phyloP scores from a whole-genome alignment of 1,140 invertebrate species.

The Ostrea edulis region DNA sequence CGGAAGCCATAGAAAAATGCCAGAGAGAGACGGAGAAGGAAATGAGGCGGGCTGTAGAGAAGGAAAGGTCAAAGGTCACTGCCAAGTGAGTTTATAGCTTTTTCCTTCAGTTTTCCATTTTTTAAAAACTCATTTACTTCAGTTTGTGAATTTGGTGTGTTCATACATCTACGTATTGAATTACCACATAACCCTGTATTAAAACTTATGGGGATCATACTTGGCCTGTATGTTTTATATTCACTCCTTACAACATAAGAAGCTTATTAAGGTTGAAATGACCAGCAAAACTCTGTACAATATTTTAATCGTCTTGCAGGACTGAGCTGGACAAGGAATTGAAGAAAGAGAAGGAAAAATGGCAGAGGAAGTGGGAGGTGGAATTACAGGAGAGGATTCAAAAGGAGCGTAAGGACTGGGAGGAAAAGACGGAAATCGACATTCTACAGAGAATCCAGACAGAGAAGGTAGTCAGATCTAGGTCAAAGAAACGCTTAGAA shows the following conservation, averaged over 20 bases:
- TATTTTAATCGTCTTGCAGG: neutral
- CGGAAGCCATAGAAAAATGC: neutral
- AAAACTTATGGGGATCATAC: too few relatives aligned
- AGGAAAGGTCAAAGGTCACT: slow-evolving; percentile 48
- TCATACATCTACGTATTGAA: too few relatives aligned
- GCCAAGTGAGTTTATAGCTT: neutral
- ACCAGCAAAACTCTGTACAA: neutral
- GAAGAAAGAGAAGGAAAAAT: slow-evolving; percentile 50
- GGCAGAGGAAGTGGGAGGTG: slow-evolving; percentile 45
- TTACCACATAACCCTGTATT: too few relatives aligned
- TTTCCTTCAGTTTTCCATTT: neutral
- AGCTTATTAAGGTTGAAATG: too few relatives aligned
- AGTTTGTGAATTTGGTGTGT: too few relatives aligned
- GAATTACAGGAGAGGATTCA: slow-evolving; percentile 47
- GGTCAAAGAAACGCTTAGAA: neutral
- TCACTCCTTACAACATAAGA: too few relatives aligned
- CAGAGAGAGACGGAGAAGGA: slow-evolving; percentile 35
- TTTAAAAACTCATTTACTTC: too few relatives aligned
- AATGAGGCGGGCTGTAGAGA: slow-evolving; percentile 43
- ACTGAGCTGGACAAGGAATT: slow-evolving; percentile 45
- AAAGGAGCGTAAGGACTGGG: slow-evolving; percentile 54
- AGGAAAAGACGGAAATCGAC: slow-evolving; percentile 54
- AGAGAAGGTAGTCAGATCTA: slow-evolving; percentile 12
- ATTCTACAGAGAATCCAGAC: slow-evolving; percentile 37
- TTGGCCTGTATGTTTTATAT: too few relatives aligned